These are phyloP conservation scores for Drosophila cyrtoloma DNA, from an alignment of 2,888 invertebrate species.

Conservation along the genomic window DNA sequence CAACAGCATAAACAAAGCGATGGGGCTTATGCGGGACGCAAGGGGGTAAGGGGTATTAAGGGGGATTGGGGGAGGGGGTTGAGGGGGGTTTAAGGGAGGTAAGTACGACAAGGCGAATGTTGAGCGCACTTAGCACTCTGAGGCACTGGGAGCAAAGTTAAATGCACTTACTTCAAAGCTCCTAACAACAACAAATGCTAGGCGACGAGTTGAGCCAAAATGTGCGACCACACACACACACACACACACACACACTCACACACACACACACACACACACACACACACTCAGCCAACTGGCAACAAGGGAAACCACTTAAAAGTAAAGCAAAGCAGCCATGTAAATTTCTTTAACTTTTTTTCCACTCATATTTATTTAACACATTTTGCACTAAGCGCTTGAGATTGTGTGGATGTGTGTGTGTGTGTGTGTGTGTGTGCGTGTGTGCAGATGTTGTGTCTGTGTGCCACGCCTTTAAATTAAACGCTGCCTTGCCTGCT, in stretches of 20 bases:
- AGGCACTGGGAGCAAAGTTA: conserved; percentile 53
- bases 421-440: conserved; percentile 18
- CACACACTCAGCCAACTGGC: conserved; percentile 35
- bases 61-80: not conserved
- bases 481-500: conserved; percentile 54
- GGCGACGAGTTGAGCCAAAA: conserved; percentile 70
- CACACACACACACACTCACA: conserved; percentile 19
- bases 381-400: conserved; percentile 59
- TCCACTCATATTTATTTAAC: conserved; percentile 70
- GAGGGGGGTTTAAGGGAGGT: not conserved
- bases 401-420: not conserved
- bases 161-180: conserved; percentile 74
- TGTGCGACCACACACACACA: conserved; percentile 57
- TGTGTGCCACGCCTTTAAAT: conserved; percentile 62
- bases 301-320: conserved; percentile 76
- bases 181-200: conserved; percentile 63
- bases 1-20: conserved; percentile 65
- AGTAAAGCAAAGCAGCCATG: conserved; percentile 72
- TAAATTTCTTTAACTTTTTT: conserved; percentile 70
- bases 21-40: not conserved
- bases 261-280: not conserved
- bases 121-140: conserved; percentile 70
- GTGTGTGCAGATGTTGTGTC: conserved; percentile 21
- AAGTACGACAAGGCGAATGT: conserved; percentile 20
- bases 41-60: not conserved